phyloP scores from a whole-genome alignment of 2,888 invertebrate species.

The Heliconius charithonia region DNA sequence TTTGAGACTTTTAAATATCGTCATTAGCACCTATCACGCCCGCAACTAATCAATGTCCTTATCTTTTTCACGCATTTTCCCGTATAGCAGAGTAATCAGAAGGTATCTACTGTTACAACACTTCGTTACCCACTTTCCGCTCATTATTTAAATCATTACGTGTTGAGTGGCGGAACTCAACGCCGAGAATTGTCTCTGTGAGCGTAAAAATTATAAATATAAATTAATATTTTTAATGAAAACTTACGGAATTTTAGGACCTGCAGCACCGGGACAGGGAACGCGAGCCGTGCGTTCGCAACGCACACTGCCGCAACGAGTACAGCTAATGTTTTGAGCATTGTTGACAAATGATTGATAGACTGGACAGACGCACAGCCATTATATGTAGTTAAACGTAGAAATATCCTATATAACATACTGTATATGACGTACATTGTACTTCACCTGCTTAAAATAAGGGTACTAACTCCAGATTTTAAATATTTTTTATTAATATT shows the following conservation, averaged over 20 bases:
- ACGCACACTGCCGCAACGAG: background rate
- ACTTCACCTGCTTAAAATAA: too few relatives aligned
- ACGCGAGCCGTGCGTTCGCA: background rate
- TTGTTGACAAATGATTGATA: background rate
- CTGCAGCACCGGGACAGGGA: background rate
- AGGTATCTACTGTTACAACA: background rate
- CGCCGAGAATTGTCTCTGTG: too few relatives aligned
- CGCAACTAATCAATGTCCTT: too few relatives aligned
- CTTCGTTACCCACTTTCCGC: background rate
- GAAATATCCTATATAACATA: background rate
- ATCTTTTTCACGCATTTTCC: too few relatives aligned
- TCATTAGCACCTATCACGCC: too few relatives aligned
- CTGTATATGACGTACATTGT: too few relatives aligned
- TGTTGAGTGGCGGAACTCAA: background rate
- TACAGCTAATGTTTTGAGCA: background rate
- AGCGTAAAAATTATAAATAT: too few relatives aligned
- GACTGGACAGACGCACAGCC: background rate
- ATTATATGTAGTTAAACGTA: background rate
- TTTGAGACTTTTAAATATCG: too few relatives aligned
- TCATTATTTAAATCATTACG: background rate
- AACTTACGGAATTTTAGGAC: background rate
- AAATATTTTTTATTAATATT: too few relatives aligned
- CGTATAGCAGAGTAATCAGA: background rate
- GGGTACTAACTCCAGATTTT: background rate
- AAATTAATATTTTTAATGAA: too few relatives aligned